Percentiles rank a stretch among this genome's conserved stretches.
phyloP scores from a whole-genome alignment of 2,797 vertebrate species.

The Tolypeutes matacus region DNA sequence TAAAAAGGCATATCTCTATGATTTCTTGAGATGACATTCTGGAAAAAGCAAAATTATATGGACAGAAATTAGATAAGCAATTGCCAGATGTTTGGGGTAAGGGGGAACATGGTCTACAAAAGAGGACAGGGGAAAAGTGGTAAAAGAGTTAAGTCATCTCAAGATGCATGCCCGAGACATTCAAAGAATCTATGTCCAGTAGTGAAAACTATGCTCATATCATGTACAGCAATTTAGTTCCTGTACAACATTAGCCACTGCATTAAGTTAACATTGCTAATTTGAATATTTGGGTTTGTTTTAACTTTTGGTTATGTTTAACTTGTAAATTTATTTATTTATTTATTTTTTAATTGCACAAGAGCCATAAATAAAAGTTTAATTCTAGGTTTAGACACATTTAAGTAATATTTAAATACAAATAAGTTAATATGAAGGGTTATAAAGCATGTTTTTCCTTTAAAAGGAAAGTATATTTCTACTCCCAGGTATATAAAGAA shows the following conservation, averaged over 20 bases:
- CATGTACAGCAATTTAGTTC: fast-evolving
- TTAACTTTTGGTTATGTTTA: not conserved
- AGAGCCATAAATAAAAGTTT: not conserved
- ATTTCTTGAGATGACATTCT: too few relatives aligned
- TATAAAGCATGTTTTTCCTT: not conserved
- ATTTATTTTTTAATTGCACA: not conserved
- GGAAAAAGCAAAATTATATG: too few relatives aligned
- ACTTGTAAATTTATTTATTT: not conserved
- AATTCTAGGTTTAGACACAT: not conserved
- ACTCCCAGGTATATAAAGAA: too few relatives aligned
- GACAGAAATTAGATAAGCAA: too few relatives aligned
- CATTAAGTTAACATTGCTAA: not conserved
- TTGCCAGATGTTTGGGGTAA: too few relatives aligned
- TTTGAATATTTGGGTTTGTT: not conserved
- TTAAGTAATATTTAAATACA: conserved; percentile 11
- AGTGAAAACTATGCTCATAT: not conserved
- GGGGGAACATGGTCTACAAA: too few relatives aligned
- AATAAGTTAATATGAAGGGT: not conserved
- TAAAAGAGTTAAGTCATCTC: fast-evolving
- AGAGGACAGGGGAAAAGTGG: not conserved
- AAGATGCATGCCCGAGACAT: fast-evolving
- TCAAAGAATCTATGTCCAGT: not conserved
- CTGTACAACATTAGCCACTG: fast-evolving
- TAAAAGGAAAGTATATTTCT: not conserved
- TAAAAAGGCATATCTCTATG: too few relatives aligned